Evolutionary conservation across 2,113 vertebrate species (phyloP).

Genomic region (Lycocorax pyrrhopterus): DNA sequence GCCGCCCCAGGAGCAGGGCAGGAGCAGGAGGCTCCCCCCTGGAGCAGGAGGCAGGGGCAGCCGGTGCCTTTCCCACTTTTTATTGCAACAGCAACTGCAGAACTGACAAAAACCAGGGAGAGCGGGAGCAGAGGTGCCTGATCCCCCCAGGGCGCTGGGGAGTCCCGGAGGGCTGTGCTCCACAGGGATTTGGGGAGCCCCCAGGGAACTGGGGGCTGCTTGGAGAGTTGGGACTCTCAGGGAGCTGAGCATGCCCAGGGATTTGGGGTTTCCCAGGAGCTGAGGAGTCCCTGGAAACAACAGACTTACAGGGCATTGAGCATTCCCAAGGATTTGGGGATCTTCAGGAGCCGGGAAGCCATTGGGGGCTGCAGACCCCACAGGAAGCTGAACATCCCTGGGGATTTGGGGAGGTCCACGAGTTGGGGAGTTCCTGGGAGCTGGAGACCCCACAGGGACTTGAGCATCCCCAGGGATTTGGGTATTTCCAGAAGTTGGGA

Average conservation of each 20-base stretch:
- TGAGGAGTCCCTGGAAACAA: background rate
- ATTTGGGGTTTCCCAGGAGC: background rate
- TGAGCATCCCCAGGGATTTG: background rate
- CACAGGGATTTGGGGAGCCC: background rate
- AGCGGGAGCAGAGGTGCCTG: background rate
- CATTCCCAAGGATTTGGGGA: background rate
- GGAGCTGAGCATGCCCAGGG: background rate
- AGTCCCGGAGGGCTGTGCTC: background rate
- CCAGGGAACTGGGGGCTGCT: background rate
- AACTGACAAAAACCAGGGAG: background rate
- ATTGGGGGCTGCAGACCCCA: background rate
- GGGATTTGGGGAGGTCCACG: background rate
- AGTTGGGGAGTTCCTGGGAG: background rate
- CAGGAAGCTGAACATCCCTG: no score
- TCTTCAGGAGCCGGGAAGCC: background rate
- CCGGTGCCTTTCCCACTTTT: background rate
- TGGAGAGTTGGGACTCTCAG: background rate
- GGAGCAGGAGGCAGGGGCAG: background rate
- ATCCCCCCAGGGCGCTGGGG: background rate
- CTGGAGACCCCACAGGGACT: rapidly evolving
- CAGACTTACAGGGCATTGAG: background rate
- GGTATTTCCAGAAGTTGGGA: background rate
- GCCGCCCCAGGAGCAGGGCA: background rate
- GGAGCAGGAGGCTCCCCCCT: no score
- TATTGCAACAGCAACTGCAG: conserved; percentile 1